Evolutionary conservation across 2,113 vertebrate genomes (phyloP).

Genomic region (Cynopterus brachyotis): DNA sequence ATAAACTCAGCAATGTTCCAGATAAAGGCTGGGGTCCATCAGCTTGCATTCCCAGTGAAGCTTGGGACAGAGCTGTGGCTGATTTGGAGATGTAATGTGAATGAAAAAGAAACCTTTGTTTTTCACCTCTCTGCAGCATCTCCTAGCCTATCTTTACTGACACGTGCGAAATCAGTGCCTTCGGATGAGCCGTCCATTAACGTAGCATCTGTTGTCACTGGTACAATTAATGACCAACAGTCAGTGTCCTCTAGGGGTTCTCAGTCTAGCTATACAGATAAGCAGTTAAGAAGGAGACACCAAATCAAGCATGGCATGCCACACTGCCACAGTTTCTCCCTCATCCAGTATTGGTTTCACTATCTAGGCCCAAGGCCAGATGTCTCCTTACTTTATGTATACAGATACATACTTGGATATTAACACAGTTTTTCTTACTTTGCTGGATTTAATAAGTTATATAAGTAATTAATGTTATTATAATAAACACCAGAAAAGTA

Average conservation of each 20-base stretch:
- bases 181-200: not conserved
- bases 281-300: not conserved
- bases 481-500: not conserved
- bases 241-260: not conserved
- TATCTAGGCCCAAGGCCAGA: not conserved
- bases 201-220: not conserved
- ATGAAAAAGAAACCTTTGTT: not conserved
- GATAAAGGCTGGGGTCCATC: not conserved
- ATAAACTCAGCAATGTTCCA: not conserved
- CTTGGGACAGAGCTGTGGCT: not conserved
- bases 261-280: not conserved
- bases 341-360: not conserved
- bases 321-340: not conserved
- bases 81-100: not conserved
- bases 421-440: not conserved
- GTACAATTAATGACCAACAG: not conserved
- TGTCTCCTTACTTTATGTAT: not conserved
- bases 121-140: not conserved
- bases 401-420: not conserved
- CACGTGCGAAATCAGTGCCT: not conserved
- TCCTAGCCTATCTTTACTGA: not conserved
- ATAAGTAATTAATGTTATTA: not conserved
- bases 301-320: not conserved
- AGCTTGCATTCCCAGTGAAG: not conserved
- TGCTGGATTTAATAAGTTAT: not conserved